phyloP scores from a whole-genome alignment of 2,113 vertebrate species.

The Orthonyx spaldingii region DNA sequence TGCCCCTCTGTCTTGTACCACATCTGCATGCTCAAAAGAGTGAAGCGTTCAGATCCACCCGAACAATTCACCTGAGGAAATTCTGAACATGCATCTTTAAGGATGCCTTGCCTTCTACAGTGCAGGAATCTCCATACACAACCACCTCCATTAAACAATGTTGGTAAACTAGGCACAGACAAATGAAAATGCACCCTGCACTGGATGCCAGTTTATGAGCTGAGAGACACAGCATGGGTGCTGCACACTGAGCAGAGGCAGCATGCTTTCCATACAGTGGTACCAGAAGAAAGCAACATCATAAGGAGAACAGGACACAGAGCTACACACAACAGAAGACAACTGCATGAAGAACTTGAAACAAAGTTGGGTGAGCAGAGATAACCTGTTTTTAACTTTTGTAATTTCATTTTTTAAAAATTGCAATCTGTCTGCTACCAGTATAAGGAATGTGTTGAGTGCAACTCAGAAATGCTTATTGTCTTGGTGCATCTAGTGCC shows the following conservation, averaged over 20 bases:
- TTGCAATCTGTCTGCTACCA: not conserved
- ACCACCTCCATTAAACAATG: not conserved
- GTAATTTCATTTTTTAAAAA: not conserved
- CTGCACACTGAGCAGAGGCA: not conserved
- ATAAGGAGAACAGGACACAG: not conserved
- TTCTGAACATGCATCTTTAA: not conserved
- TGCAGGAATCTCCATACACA: not conserved
- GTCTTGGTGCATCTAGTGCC: not conserved
- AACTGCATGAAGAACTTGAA: not conserved
- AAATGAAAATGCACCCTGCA: not conserved
- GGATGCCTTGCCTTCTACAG: not conserved
- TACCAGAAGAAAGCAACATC: not conserved
- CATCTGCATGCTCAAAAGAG: not conserved
- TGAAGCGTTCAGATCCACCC: not conserved
- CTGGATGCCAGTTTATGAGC: not conserved
- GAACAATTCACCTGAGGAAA: not conserved
- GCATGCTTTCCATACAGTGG: not conserved
- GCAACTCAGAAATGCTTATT: not conserved
- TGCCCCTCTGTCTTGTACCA: not conserved
- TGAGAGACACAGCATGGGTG: accelerated
- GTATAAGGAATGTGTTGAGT: not conserved
- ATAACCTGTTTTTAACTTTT: not conserved
- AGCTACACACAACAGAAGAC: not conserved
- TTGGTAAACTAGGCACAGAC: not conserved
- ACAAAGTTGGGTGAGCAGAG: not conserved